These are phyloP conservation scores for Macrotrachela quadricornifera DNA, from an alignment of 1,140 invertebrate genomes.

Conservation along the genomic window DNA sequence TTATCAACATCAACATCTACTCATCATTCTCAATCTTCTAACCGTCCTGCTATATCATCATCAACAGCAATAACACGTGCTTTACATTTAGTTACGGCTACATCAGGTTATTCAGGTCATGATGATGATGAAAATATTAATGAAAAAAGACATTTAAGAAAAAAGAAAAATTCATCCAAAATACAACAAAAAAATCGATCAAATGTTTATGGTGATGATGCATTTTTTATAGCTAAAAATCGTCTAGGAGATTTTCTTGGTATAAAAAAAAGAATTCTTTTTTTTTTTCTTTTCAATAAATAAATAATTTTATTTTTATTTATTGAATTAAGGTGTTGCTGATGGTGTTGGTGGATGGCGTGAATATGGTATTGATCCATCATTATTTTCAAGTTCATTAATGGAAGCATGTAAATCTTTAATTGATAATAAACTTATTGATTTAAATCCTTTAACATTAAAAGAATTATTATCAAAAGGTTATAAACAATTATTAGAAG, in stretches of 20 bases:
- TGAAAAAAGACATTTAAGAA: conserved; percentile 10
- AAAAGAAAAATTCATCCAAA: conserved; percentile 34
- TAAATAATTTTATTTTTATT: conserved; percentile 1
- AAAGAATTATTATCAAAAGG: conserved; percentile 18
- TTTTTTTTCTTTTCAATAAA: background rate
- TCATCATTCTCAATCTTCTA: too few species aligned
- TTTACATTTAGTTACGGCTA: conserved; percentile 22
- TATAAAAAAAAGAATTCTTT: conserved; percentile 30
- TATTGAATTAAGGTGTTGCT: conserved; percentile 54
- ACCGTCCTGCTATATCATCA: too few species aligned
- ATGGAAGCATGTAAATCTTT: conserved; percentile 81
- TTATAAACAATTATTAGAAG: conserved; percentile 65
- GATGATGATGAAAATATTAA: too few species aligned
- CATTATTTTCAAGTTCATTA: conserved; percentile 69
- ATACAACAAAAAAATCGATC: conserved; percentile 52
- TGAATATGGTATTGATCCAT: conserved; percentile 87
- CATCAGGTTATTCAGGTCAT: conserved; percentile 18
- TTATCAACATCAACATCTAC: background rate
- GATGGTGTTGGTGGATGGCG: conserved; percentile 94
- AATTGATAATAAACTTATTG: conserved; percentile 54
- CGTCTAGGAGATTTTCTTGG: conserved; percentile 71
- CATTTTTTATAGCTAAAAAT: conserved; percentile 71
- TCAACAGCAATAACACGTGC: conserved; percentile 11
- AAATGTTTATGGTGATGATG: conserved; percentile 62
- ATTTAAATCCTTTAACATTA: conserved; percentile 35